Conservation (phyloP, 1,140 invertebrate species). For the Portunus trituberculatus region DNA sequence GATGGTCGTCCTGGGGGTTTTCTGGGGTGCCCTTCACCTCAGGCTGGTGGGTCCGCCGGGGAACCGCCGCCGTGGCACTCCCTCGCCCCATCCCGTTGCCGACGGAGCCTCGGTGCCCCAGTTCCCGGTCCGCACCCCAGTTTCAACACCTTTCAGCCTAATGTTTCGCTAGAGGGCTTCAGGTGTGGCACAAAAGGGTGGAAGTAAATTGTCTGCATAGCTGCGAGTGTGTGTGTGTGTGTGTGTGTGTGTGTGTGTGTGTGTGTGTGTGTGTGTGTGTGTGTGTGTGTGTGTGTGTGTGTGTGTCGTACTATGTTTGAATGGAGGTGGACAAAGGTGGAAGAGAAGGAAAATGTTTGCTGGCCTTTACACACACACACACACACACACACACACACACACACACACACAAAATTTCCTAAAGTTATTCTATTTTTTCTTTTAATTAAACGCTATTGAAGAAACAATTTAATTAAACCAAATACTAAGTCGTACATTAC, state of each 20-base stretch:
- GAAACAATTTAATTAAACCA: too few relatives aligned
- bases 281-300: too few relatives aligned
- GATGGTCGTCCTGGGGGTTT: not conserved
- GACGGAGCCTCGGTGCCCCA: not conserved
- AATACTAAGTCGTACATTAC: too few relatives aligned
- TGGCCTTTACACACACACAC: not conserved
- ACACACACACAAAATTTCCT: not conserved
- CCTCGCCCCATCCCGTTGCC: not conserved
- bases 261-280: too few relatives aligned
- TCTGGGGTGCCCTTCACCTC: not conserved
- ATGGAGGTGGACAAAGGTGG: not conserved
- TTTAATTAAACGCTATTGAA: too few relatives aligned
- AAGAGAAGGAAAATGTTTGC: too few relatives aligned
- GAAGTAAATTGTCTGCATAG: conserved; percentile 10
- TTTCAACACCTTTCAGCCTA: conserved; percentile 13
- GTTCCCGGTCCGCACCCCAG: not conserved
- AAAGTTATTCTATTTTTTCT: not conserved
- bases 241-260: too few relatives aligned
- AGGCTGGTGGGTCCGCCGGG: not conserved
- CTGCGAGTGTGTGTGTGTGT: not conserved
- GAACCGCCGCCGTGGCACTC: not conserved
- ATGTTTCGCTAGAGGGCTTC: not conserved
- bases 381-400: conserved; percentile 47
- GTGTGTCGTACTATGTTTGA: too few relatives aligned
- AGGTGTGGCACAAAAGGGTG: conserved; percentile 1